Evolutionary conservation across 2,797 vertebrate species (phyloP), one percentile per base, ranked within the genome.

Genomic region (Poecilia gillii): DNA sequence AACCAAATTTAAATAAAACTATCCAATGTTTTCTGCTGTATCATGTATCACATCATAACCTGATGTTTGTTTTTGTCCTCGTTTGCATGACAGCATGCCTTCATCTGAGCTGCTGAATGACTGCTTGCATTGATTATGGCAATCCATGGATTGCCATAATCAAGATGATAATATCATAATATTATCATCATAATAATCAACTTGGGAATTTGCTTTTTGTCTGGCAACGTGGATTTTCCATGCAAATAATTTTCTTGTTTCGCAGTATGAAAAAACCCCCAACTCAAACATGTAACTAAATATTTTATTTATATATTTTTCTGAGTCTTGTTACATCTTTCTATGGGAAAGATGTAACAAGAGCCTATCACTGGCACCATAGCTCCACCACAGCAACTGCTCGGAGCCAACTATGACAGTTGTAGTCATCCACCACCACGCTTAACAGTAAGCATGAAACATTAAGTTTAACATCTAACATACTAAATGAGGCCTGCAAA

Each of bases 61-160:
- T 71, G 25, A 81, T 79, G 75, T 85, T 88, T 87, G 78, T 66
- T 81, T 81, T 71, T 72, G 11, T 33, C 1, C 75, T 73, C 45
- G 77, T 89, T 89, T 91, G 85, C 89, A 85, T 91, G 78, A n/a
- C 57, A 51, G 16, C 47, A 64, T 87, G 76, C 81, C 75, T 83
- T 47, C 74, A 73, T 74, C 71, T 46, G 55, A 43, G 66, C 75
- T 16, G 55, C 59, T 16, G 45, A 76, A 6, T 70, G 74, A 81
- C 57, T 66, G 73, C 73, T 73, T n/a, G 20, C n/a, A 49, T 74
- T 53, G 62, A 75, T 79, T 57, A 73, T 66, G 66, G 82, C 43
- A 62, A 36, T 57, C 4, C 77, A 76, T 80, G 28, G n/a, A n/a
- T n/a, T n/a, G n/a, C n/a, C n/a, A n/a, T n/a, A n/a, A n/a, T n/a